Base-by-base conservation (phyloP, 2,113 vertebrate genomes). In the Cebus imitator region DNA sequence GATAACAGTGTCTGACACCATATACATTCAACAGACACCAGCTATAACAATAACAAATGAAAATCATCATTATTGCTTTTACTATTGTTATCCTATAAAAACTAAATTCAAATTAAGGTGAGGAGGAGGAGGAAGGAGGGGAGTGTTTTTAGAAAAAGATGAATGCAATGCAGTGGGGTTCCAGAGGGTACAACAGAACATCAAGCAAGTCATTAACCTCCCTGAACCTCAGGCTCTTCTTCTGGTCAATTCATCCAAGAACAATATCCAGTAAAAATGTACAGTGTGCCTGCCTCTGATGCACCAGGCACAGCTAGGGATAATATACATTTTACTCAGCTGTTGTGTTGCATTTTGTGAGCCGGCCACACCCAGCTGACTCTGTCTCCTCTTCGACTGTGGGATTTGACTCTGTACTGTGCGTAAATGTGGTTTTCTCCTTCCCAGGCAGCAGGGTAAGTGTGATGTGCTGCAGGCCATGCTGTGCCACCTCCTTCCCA, bases 401-500 rank as follows among this genome's bases (percentile, higher is more conserved):
- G 21, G 10, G 40, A 48, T 37, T 45, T 30, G 35, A 57, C 35
- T 25, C 27, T 89, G 55, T 25, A 61, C 66, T 32, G 18, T 40
- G 13, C 6, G 40, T 32, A 57, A n/a, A 52, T 72, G n/a, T 37
- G 21, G 25, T n/a, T 27, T 58, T 50, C 23, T 50, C 43, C 43
- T 61, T 64, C 45, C 18, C 32, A 78, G 55, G 43, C 32, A 16
- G 32, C 35, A 76, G 55, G 52, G 18, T n/a, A 73, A 84, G 21
- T 48, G 37, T 48, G 52, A 61, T 21, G 21, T 89, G 27, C 52
- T 73, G 20, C 43, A 30, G 82, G 50, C 66, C 66, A 85, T 1
- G 40, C 5, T 0, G 0, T 11, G 14, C n/a, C 20, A 0, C 61
- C 58, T 52, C 75, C 73, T 43, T 14, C 12, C 2, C 21, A 3